Base-by-base conservation (phyloP, 2,797 vertebrate genomes). In the Sebastes oblongus region DNA sequence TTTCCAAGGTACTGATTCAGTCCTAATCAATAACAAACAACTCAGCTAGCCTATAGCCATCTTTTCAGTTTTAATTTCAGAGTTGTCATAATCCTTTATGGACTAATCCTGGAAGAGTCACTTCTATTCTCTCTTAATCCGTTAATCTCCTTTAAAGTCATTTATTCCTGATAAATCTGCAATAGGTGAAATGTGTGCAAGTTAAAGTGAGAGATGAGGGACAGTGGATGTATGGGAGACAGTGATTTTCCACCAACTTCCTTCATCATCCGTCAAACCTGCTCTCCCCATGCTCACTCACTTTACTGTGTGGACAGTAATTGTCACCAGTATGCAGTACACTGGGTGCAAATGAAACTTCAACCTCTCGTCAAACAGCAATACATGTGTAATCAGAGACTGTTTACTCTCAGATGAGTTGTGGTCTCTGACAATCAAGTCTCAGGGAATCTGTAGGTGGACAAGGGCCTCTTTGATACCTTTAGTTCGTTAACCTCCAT, bases 381-480 rank as follows among this genome's bases (percentile, higher is more conserved):
- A 7, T 32, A 77, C 64, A 81, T 27, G 36, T 78, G 75, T 71
- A 75, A 85, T 80, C 58, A 75, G 56, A 70, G 18, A 60, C 29
- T 22, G 65, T 77, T 84, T 75, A 25, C 36, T 52, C 56, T 61
- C 55, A 54, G 56, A 42, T 75, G 61, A 84, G 18, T 66, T 76
- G 46, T 58, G 46, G n/a, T 60, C 54, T 32, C n/a, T 66, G 76
- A 80, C 74, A 88, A 50, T 24, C 16, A 27, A 20, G 34, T 68
- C 54, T 68, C 29, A 29, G 62, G 77, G 68, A 46, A 64, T 8
- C 56, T 77, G 73, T 46, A 69, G 76, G 84, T 78, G 79, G 66
- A 88, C 69, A 60, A 70, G 75, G 50, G 34, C 25, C 75, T 77
- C 64, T 86, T 77, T 72, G 73, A 80, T 79, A 69, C 29, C 60